phyloP scores from a whole-genome alignment of 1,140 invertebrate genomes.

The Bombus vancouverensis region DNA sequence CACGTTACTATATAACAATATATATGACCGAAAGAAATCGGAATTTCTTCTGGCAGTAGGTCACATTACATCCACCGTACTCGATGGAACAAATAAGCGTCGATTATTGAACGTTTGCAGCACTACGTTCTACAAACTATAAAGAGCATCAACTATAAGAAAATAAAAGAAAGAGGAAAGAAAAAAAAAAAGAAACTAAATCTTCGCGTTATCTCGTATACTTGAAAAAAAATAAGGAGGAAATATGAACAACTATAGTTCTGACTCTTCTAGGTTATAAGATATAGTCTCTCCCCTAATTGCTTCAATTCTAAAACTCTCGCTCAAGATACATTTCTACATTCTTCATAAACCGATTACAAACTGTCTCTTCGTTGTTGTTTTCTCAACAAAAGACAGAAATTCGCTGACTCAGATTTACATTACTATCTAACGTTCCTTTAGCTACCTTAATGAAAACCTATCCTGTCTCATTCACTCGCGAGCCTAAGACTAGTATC shows the following conservation, averaged over 20 bases:
- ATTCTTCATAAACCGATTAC: not conserved
- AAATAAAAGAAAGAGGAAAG: not conserved
- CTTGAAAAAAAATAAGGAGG: constrained; percentile 7
- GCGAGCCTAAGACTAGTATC: constrained; percentile 48
- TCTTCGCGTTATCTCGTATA: constrained; percentile 9
- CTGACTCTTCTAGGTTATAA: not conserved
- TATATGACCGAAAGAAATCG: constrained; percentile 32
- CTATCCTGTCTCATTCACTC: not conserved
- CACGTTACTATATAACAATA: not conserved
- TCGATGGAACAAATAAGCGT: constrained; percentile 36
- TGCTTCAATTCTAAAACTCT: not conserved
- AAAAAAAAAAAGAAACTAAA: constrained; percentile 12
- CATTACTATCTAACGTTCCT: not conserved
- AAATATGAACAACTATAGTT: constrained; percentile 2
- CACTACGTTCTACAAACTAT: constrained; percentile 5
- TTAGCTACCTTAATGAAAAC: constrained; percentile 12
- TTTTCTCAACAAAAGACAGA: not conserved
- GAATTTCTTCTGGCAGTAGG: constrained; percentile 57
- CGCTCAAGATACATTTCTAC: not conserved
- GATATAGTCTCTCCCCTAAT: constrained; percentile 14
- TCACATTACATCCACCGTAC: constrained; percentile 16
- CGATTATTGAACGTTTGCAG: not conserved
- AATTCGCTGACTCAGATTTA: not conserved
- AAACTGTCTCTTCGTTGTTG: not conserved
- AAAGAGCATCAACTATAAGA: not conserved